phyloP scores from a whole-genome alignment of 1,140 invertebrate genomes.

The Manduca sexta region DNA sequence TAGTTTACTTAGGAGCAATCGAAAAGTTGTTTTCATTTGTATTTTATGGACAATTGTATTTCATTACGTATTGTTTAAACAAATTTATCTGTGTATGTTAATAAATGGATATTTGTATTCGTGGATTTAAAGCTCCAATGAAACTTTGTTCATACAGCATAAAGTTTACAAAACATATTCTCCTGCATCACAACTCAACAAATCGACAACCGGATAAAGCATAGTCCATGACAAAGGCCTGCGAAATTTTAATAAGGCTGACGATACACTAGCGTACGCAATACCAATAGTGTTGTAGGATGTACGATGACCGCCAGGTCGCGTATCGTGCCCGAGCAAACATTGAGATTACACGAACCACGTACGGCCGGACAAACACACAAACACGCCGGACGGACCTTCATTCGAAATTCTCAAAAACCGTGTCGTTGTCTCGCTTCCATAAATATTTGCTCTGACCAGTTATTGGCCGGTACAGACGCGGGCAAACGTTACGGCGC shows the following conservation, averaged over 20 bases:
- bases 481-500: slow-evolving; percentile 1
- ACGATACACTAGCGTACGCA: neutral
- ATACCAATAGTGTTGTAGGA: slow-evolving; percentile 29
- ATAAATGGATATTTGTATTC: too few species aligned
- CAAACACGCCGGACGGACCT: slow-evolving; percentile 45
- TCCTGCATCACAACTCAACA: too few species aligned
- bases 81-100: too few species aligned
- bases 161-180: too few species aligned
- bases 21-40: too few species aligned
- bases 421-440: slow-evolving; percentile 54
- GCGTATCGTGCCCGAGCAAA: slow-evolving; percentile 28
- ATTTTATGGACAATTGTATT: too few species aligned
- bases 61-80: too few species aligned
- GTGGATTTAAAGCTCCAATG: neutral
- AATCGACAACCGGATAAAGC: too few species aligned
- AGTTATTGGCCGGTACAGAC: slow-evolving; percentile 61
- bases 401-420: slow-evolving; percentile 68
- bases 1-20: too few species aligned
- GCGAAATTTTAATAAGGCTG: too few species aligned
- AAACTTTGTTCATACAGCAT: neutral
- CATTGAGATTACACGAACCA: slow-evolving; percentile 45
- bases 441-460: slow-evolving; percentile 59
- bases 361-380: slow-evolving; percentile 32
- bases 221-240: too few species aligned
- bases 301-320: slow-evolving; percentile 17